Evolutionary conservation across 2,888 invertebrate species (phyloP).

Genomic region (Eupeodes luniger): DNA sequence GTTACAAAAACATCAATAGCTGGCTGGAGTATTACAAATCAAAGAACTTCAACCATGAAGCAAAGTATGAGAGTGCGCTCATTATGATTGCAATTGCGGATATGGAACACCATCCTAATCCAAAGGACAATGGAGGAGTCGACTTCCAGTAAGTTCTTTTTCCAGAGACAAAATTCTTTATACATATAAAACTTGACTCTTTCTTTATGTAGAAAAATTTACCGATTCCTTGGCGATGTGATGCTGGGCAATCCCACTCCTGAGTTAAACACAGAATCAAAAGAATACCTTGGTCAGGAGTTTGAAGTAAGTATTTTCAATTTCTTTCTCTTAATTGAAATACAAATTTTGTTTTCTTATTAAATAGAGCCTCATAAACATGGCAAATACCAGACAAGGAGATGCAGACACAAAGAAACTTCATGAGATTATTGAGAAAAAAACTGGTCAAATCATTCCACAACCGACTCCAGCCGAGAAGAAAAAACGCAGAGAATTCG

Average conservation of each 20-base stretch:
- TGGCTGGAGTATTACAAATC: conserved; percentile 80
- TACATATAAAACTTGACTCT: background rate
- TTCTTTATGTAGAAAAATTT: conserved; percentile 79
- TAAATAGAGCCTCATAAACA: conserved; percentile 52
- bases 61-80: conserved; percentile 80
- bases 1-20: conserved; percentile 79
- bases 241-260: conserved; percentile 81
- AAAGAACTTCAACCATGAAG: conserved; percentile 72
- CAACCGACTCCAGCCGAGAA: conserved; percentile 23
- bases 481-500: conserved; percentile 59
- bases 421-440: conserved; percentile 32
- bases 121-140: conserved; percentile 61
- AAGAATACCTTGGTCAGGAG: conserved; percentile 79
- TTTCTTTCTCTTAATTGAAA: background rate
- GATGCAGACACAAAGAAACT: conserved; percentile 56
- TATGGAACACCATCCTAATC: conserved; percentile 78
- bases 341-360: background rate
- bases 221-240: conserved; percentile 80
- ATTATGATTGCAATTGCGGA: conserved; percentile 79
- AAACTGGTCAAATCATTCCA: conserved; percentile 43
- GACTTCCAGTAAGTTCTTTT: conserved; percentile 68
- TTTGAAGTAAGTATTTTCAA: conserved; percentile 78
- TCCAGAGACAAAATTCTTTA: background rate
- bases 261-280: conserved; percentile 77
- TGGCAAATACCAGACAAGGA: conserved; percentile 59